phyloP scores from a whole-genome alignment of 92 coral and sea anemone species.

The Pocillopora grandis region DNA sequence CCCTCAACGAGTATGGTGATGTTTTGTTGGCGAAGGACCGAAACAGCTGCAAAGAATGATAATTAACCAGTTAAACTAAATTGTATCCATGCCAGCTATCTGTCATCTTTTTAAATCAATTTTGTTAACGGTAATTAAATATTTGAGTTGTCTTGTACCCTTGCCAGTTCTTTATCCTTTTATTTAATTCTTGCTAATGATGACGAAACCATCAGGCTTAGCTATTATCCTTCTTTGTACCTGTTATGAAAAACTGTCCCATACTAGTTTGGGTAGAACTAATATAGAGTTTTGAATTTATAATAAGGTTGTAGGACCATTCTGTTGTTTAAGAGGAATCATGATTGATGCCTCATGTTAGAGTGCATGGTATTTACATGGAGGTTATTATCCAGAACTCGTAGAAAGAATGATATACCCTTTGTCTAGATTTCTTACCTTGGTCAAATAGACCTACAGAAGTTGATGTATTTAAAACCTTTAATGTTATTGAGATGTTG shows the following conservation, averaged over 20 bases:
- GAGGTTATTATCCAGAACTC: neutral
- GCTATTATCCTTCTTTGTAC: too few species aligned
- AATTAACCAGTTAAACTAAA: neutral
- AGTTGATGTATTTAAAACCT: neutral
- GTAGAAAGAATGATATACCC: neutral
- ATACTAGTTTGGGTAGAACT: too few species aligned
- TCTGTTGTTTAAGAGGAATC: too few species aligned
- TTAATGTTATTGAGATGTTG: conserved; percentile 10
- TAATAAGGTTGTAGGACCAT: too few species aligned
- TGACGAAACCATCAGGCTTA: too few species aligned
- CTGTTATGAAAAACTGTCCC: too few species aligned
- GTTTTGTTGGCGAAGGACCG: conserved; percentile 13
- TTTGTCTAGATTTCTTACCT: neutral
- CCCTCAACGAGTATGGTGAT: conserved; percentile 35
- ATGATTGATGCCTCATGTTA: too few species aligned
- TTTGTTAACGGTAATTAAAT: neutral
- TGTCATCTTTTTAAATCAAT: neutral
- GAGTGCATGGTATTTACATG: too few species aligned
- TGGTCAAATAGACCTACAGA: neutral
- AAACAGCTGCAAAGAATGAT: conserved; percentile 3
- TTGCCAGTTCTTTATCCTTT: too few species aligned
- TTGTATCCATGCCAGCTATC: neutral
- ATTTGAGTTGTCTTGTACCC: too few species aligned
- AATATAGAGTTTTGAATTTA: too few species aligned
- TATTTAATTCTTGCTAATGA: too few species aligned